These are phyloP conservation scores for Semnopithecus entellus DNA, from an alignment of 2,113 vertebrate genomes.

Conservation along the genomic window DNA sequence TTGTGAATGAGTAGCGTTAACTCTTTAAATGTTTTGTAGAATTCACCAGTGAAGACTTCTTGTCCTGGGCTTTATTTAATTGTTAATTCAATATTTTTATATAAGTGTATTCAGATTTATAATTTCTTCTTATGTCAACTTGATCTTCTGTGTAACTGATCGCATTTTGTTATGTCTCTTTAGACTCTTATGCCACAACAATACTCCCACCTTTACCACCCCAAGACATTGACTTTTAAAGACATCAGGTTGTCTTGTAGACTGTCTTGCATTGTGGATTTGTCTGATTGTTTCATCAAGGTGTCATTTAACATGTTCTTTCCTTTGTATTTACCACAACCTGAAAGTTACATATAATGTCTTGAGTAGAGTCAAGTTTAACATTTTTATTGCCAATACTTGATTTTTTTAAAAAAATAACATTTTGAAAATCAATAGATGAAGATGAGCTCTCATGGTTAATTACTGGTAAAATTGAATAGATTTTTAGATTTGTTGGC, in stretches of 20 bases:
- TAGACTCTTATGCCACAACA: neutral
- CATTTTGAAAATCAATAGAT: neutral
- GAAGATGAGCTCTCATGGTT: neutral
- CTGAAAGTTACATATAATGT: neutral
- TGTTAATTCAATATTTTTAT: neutral
- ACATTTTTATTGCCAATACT: neutral
- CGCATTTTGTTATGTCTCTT: neutral
- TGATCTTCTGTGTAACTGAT: neutral
- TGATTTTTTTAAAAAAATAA: neutral
- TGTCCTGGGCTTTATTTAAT: neutral
- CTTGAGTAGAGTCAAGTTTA: neutral
- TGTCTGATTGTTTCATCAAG: neutral
- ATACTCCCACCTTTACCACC: neutral
- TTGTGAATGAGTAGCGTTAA: neutral
- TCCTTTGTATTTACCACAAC: neutral
- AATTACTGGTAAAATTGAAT: neutral
- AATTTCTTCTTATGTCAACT: neutral
- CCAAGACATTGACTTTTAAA: neutral
- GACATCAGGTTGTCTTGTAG: neutral
- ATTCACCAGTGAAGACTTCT: neutral
- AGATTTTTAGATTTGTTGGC: neutral
- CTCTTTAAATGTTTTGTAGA: constrained; percentile 6
- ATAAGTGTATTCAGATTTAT: neutral
- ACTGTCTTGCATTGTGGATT: neutral
- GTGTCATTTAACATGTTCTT: neutral